Percentiles rank a stretch among this genome's conserved stretches.
Conservation (phyloP, 2,113 vertebrate species). For the Anarhynchus alexandrinus region DNA sequence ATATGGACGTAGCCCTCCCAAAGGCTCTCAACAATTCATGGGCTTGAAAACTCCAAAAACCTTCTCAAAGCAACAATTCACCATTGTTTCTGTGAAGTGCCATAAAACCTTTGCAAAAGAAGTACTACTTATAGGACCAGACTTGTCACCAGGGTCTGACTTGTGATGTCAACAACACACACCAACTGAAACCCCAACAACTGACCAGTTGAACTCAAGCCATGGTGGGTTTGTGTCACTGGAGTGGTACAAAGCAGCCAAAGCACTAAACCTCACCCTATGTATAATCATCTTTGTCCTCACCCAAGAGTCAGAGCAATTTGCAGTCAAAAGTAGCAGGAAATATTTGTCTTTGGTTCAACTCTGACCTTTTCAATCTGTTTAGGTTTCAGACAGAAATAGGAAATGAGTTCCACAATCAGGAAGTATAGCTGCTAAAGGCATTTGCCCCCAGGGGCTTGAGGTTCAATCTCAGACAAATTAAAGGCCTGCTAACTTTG, state of each 20-base stretch:
- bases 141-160: not conserved
- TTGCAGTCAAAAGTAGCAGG: not conserved
- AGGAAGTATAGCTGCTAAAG: conserved; percentile 62
- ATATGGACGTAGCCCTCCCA: not conserved
- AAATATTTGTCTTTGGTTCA: conserved; percentile 54
- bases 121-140: not conserved
- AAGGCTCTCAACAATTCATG: not conserved
- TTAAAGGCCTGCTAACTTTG: conserved; percentile 18
- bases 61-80: not conserved
- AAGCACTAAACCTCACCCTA: not conserved
- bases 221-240: not conserved
- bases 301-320: not conserved
- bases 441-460: conserved; percentile 6
- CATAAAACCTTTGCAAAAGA: not conserved
- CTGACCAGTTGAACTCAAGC: not conserved
- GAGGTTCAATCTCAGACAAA: conserved; percentile 52
- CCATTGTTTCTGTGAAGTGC: not conserved
- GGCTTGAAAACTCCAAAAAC: not conserved
- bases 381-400: conserved; percentile 60
- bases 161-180: not conserved
- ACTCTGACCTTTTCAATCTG: conserved; percentile 54
- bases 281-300: not conserved
- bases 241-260: not conserved
- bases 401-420: conserved; percentile 61
- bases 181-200: not conserved